These are phyloP conservation scores for Leptopterna dolabrata DNA, from an alignment of 2,888 invertebrate genomes.

Conservation along the genomic window DNA sequence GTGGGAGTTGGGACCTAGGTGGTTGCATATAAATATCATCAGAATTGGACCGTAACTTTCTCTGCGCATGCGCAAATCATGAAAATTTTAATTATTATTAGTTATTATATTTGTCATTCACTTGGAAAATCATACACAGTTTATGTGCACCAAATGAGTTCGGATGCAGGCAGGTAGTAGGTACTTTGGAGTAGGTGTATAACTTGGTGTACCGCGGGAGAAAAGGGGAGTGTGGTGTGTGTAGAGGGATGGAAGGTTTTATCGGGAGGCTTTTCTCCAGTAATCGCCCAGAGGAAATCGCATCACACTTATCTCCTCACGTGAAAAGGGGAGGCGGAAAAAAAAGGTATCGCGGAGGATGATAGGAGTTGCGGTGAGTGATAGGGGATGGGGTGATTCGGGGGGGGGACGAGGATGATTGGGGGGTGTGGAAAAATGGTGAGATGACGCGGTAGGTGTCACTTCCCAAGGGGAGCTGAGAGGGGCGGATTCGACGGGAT, in stretches of 20 bases:
- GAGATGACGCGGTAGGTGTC: neutral
- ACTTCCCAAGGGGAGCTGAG: neutral
- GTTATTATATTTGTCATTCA: no score
- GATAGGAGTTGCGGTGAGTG: neutral
- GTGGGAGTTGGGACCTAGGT: no score
- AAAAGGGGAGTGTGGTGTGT: neutral
- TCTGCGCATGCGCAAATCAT: no score
- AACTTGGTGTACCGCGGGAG: neutral
- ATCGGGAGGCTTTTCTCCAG: conserved; percentile 1
- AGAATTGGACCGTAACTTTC: no score
- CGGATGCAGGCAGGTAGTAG: no score
- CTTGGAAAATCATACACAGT: no score
- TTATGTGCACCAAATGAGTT: no score
- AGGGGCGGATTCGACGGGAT: neutral
- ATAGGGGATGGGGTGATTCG: no score
- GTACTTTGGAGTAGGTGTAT: no score
- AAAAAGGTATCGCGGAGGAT: neutral
- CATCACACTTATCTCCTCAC: conserved; percentile 26
- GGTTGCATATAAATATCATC: no score
- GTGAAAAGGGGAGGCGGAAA: neutral
- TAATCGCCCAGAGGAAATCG: conserved; percentile 35
- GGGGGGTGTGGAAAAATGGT: neutral
- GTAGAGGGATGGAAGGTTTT: neutral
- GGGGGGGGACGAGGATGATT: no score
- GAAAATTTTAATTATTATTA: no score